Conservation (phyloP, 2,113 vertebrate genomes). For the Hystrix cristata region DNA sequence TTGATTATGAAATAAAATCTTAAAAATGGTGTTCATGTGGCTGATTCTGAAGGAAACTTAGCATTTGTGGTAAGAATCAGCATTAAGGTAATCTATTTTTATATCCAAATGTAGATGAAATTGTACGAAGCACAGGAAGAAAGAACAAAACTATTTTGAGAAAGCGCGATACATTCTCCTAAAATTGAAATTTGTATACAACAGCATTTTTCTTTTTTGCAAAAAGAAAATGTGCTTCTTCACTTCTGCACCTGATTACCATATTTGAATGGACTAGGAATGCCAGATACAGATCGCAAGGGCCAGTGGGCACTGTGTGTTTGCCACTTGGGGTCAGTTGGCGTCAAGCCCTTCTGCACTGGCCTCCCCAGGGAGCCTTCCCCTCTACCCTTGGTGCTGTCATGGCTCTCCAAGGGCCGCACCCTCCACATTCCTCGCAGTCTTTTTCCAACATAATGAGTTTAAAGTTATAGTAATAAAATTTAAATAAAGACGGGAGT, state of each 20-base stretch:
- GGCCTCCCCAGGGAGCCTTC: neutral
- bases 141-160: slow-evolving; percentile 8
- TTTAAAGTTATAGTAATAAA: neutral
- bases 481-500: neutral
- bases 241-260: neutral
- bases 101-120: neutral
- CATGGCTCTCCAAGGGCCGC: accelerated
- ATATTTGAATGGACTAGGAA: neutral
- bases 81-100: neutral
- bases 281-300: neutral
- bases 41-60: neutral
- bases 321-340: neutral
- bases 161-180: neutral
- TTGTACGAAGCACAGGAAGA: neutral
- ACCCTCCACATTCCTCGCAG: neutral
- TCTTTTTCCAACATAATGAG: neutral
- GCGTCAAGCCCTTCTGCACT: neutral
- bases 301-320: neutral
- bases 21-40: neutral
- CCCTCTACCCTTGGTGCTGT: neutral
- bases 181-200: neutral
- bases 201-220: neutral
- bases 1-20: neutral
- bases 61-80: neutral
- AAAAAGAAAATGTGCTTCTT: neutral